Percentiles rank a stretch among this genome's conserved stretches.
These are phyloP conservation scores for Geophilus truncorum DNA, from an alignment of 2,888 invertebrate species.

Conservation along the genomic window DNA sequence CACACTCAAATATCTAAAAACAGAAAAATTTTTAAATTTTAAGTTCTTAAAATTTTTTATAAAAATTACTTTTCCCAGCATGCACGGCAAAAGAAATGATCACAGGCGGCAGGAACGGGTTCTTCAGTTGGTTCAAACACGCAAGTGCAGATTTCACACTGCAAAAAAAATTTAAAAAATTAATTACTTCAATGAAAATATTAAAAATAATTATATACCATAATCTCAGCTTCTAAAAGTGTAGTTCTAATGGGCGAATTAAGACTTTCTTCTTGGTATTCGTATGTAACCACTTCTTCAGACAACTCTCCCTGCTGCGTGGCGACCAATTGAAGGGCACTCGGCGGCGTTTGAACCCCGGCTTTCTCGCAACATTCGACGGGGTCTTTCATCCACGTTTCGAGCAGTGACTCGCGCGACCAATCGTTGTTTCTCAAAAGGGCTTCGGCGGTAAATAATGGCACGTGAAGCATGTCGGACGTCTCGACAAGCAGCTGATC, in stretches of 20 bases:
- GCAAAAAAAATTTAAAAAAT: slow-evolving; percentile 37
- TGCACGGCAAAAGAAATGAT: slow-evolving; percentile 59
- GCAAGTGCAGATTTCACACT: slow-evolving; percentile 61
- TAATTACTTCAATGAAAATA: neutral
- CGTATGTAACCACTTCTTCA: slow-evolving; percentile 45
- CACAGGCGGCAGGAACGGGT: slow-evolving; percentile 58
- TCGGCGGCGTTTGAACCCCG: slow-evolving; percentile 60
- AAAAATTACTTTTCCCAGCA: slow-evolving; percentile 58
- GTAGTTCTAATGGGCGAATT: slow-evolving; percentile 39
- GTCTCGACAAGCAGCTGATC: slow-evolving; percentile 65
- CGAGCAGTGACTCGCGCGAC: slow-evolving; percentile 61
- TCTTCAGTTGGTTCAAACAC: slow-evolving; percentile 53
- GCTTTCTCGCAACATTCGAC: slow-evolving; percentile 61
- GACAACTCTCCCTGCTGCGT: slow-evolving; percentile 34
- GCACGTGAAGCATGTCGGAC: slow-evolving; percentile 65
- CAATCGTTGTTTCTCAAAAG: slow-evolving; percentile 63
- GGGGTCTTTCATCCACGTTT: slow-evolving; percentile 64
- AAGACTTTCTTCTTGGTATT: slow-evolving; percentile 39
- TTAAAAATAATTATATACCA: slow-evolving; percentile 34
- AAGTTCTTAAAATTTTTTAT: slow-evolving; percentile 11
- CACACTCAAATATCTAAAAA: slow-evolving; percentile 56
- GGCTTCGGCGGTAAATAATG: slow-evolving; percentile 65
- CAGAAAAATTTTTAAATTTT: no score
- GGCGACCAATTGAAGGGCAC: slow-evolving; percentile 46
- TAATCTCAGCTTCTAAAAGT: slow-evolving; percentile 37